Base-by-base conservation (phyloP, 2,888 invertebrate genomes). In the Drosophila paranaensis region DNA sequence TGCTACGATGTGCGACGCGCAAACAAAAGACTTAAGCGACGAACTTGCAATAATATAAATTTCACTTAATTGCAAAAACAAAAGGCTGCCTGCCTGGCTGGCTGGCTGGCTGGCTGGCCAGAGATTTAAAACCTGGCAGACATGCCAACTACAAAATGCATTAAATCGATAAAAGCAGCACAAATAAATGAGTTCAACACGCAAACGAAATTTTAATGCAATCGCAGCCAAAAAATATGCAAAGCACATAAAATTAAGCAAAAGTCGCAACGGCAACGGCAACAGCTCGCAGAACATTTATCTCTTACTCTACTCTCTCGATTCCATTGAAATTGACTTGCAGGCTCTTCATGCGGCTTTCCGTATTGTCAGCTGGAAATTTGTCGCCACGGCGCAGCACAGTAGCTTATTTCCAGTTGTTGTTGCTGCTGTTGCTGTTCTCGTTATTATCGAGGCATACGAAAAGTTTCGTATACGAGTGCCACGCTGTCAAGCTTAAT, bases 21-120 rank as follows among this genome's bases (percentile, higher is more conserved):
- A 82, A 81, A 82, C 86, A 88, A 86, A 86, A 86, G 83, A 88
- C 79, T 86, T 80, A 88, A 86, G 86, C 86, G 86, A 81, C 88
- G 64, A 86, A 88, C 83, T 77, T 77, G 86, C 88, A 73, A 78
- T 88, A 83, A 86, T 83, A 86, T 86, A 86, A 88, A 86, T 86
- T 86, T 86, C 86, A 83, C 86, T 86, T 86, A 86, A 86, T 83
- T 88, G 86, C 88, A 75, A 71, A 79, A 68, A 72, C 73, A 75
- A 77, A 76, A 20, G 66, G 60, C 70, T 51, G 66, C 13, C 61
- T 25, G 43, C 6, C 11, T 20, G 43, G 43, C 20, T 51, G 66
- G 60, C 68, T 51, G 66, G n/a, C 61, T 25, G 43, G 13, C 11
- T 20, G 43, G 43, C 20, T 51, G n/a, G n/a, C 0, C 30, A 30